Evolutionary conservation across 2,888 invertebrate species (phyloP).

Genomic region (Augochlorella aurata): DNA sequence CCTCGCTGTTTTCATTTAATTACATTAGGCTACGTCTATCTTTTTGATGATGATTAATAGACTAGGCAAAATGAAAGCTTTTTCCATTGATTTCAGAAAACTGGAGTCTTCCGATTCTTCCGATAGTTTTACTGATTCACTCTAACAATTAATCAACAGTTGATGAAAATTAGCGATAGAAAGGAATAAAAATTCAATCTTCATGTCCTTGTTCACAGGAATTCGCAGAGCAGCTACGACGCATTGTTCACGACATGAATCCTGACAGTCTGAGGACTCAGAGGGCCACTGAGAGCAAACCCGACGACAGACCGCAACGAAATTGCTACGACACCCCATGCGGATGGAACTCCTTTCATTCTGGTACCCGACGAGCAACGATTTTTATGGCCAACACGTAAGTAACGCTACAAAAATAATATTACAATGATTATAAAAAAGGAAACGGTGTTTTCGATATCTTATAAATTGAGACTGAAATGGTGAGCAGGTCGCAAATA

Average conservation of each 20-base stretch:
- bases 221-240: slow-evolving; percentile 65
- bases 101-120: too few species aligned
- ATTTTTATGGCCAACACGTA: slow-evolving; percentile 85
- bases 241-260: slow-evolving; percentile 58
- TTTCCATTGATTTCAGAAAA: too few species aligned
- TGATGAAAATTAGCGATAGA: neutral
- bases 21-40: too few species aligned
- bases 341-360: slow-evolving; percentile 85
- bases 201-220: slow-evolving; percentile 54
- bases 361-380: slow-evolving; percentile 82
- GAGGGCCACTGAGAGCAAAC: slow-evolving; percentile 63
- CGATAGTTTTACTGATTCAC: too few species aligned
- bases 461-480: neutral
- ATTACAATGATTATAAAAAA: neutral
- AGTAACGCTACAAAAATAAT: slow-evolving; percentile 72
- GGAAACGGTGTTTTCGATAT: neutral
- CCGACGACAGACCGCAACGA: slow-evolving; percentile 52
- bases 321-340: slow-evolving; percentile 83
- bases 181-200: neutral
- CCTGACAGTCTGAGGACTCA: slow-evolving; percentile 63
- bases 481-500: too few species aligned
- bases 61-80: too few species aligned
- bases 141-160: too few species aligned
- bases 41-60: too few species aligned
- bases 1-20: too few species aligned